Base-by-base conservation (phyloP, 2,888 invertebrate genomes). In the Nowickia ferox region DNA sequence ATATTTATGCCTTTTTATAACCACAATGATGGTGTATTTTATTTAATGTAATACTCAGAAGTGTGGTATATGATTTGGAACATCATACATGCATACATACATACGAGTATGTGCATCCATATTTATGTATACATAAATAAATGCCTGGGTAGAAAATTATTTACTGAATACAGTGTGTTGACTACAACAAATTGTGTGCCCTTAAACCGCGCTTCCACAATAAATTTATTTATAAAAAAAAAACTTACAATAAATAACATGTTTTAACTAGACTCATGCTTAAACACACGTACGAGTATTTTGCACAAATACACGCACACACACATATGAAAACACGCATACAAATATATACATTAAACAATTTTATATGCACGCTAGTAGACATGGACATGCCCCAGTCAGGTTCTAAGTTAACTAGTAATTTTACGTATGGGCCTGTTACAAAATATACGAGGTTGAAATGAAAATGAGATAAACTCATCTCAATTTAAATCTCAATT, bases 191-290 rank as follows among this genome's bases (percentile, higher is more conserved):
- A 81, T 81, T 68, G 66, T 68, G 15, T 81, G 68, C 51, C 66
- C 59, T 66, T 38, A 81, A 74, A 75, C 59, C 51, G 81, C 81
- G 74, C 65, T 61, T 79, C 59, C n/a, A 74, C 53, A 55, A 63
- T 55, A 75, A 81, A 66, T 66, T 80, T 65, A 44, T 38, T 4
- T 22, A 53, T 9, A 19, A 57, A 44, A 51, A 40, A 15, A 40
- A 48, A 42, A 61, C 22, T 59, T 40, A 40, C 40, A n/a, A 10
- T 11, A 59, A 17, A 30, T 10, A 17, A 80, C 74, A 75, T 74
- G 42, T 44, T n/a, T 48, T 22, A 40, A 19, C 65, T 10, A 22
- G 48, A 42, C 17, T 17, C 42, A 17, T 61, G n/a, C 17, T 61
- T 42, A 61, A 17, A 42, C 61, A 63, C 55, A 65, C 72, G 55